Evolutionary conservation across 2,113 vertebrate genomes (phyloP), one percentile per base, ranked within the genome.

Genomic region (Pycnonotus jocosus): DNA sequence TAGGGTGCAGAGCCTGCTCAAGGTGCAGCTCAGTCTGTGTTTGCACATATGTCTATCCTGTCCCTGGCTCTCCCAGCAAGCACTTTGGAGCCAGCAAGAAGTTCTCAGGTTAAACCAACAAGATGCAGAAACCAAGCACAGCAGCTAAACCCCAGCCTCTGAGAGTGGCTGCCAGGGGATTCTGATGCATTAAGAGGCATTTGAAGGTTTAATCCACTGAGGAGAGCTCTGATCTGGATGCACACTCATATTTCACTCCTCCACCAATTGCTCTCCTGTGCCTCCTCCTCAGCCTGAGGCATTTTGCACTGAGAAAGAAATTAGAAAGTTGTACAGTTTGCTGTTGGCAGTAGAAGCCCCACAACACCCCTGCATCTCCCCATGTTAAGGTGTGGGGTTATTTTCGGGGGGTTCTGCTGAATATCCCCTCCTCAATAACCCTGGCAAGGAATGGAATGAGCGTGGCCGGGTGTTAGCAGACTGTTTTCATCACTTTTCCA

Each of bases 41-140:
- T n/a, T 47, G 23, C 44, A 38, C 3, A 0, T 9, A 1, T 1
- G 2, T 58, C 25, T 7, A 33, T 35, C 54, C 7, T 20, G 45
- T 6, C 31, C 35, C 20, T 28, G 40, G 11, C 14, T 70, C 28
- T 70, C 45, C 30, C 51, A 70, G 45, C 28, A 57, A 48, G 50
- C 15, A 22, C 15, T 61, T 44, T 4, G 0, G 12, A 60, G 33
- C 15, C 50, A 58, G 51, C 61, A 48, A 66, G 40, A 42, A 79
- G 33, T 45, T 74, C 38, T 60, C 56, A 12, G 17, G 28, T 64
- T 58, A 62, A 74, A 87, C 18, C 68, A 73, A 33, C 9, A 5
- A 54, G 68, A 19, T 5, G 6, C 22, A 12, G 11, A 12, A 62
- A 35, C 12, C 58, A 71, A n/a, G 57, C 19, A 18, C 5, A 1